A percentile compares a stretch with the other conserved stretches of the same genome.
These are phyloP conservation scores for Acomys russatus DNA, from an alignment of 2,797 vertebrate species.

Conservation along the genomic window DNA sequence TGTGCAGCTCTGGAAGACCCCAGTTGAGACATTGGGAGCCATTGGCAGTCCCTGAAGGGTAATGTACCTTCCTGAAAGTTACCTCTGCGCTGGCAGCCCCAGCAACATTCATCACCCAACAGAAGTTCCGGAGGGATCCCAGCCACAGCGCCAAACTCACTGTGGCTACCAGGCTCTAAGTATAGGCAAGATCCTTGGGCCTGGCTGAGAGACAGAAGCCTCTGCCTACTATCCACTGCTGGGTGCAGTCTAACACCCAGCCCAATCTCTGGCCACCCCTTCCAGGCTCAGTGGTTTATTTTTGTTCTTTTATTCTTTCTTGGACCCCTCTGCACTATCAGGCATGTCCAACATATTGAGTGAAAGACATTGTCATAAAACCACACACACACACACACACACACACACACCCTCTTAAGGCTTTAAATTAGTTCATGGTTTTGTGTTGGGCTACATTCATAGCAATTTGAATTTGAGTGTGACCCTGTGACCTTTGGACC, in stretches of 20 bases:
- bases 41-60: no score
- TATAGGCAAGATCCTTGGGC: neutral
- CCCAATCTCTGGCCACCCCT: no score
- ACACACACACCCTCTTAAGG: neutral
- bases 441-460: neutral
- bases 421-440: neutral
- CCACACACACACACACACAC: neutral
- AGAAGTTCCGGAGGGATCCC: neutral
- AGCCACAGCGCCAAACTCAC: neutral
- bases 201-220: neutral
- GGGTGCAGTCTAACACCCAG: neutral
- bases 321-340: neutral
- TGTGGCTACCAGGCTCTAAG: neutral
- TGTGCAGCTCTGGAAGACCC: accelerated
- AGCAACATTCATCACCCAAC: neutral
- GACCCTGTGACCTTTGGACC: neutral
- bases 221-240: neutral
- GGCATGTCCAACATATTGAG: neutral
- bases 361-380: neutral
- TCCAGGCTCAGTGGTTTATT: neutral
- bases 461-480: neutral
- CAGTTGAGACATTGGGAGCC: neutral
- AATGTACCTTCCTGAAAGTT: neutral
- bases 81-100: neutral
- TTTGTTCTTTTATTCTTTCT: neutral